Conservation (phyloP, 2,888 invertebrate genomes). For the Apodemia zela region DNA sequence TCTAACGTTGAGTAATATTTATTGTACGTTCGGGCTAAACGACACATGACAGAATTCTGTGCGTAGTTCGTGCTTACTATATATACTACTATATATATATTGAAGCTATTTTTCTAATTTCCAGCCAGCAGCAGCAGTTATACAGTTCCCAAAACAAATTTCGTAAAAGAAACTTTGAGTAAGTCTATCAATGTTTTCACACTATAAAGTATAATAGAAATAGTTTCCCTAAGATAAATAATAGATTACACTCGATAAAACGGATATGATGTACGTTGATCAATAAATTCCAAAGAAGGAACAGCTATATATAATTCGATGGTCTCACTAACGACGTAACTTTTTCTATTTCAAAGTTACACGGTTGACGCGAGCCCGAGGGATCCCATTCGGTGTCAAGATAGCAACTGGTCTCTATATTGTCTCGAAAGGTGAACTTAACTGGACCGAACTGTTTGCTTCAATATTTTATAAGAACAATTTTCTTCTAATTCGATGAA, state of each 20-base stretch:
- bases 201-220: constrained; percentile 9
- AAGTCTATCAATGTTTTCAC: constrained; percentile 8
- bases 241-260: constrained; percentile 8
- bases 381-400: constrained; percentile 16
- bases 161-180: not conserved
- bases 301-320: constrained; percentile 23
- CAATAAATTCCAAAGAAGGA: constrained; percentile 18
- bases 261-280: constrained; percentile 13
- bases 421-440: constrained; percentile 2
- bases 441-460: not conserved
- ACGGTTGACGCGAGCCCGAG: constrained; percentile 17
- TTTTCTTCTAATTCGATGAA: not conserved
- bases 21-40: too few species aligned
- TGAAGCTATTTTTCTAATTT: too few species aligned
- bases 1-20: too few species aligned
- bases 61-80: too few species aligned
- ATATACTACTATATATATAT: too few species aligned
- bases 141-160: too few species aligned
- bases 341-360: constrained; percentile 57
- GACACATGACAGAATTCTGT: too few species aligned
- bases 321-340: constrained; percentile 53
- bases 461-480: not conserved
- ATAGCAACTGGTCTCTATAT: constrained; percentile 11
- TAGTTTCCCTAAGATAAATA: constrained; percentile 8
- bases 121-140: too few species aligned